Base-by-base conservation (phyloP, 1,140 invertebrate species). In the Calliphora vicina region DNA sequence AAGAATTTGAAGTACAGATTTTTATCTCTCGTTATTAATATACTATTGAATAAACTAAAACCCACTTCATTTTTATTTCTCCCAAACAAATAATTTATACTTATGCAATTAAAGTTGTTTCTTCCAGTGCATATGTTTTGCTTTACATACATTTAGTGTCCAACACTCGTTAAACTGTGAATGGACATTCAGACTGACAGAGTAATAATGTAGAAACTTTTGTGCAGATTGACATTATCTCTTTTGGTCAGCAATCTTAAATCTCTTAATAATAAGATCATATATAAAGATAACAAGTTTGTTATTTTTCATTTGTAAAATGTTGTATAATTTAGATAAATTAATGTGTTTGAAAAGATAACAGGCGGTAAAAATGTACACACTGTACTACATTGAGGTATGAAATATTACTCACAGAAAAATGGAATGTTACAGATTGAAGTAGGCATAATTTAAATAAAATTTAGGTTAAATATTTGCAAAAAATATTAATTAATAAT, bases 261-360 rank as follows among this genome's bases (percentile, higher is more conserved):
- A 78, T 78, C 74, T 78, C 74, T 78, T 78, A 78, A 78, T 78
- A 78, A 78, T 78, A 78, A 78, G 74, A 78, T 78, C 74, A 78
- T 23, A 43, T 45, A 25, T 23, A 43, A 43, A 43, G 74, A 78
- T 78, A 43, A 78, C 23, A 78, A 42, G 9, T 20, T 45, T 78
- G 74, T 78, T 78, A 20, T 42, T 43, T 74, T 73, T 73, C 20
- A 43, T 78, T 78, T 43, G 74, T 43, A 43, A 78, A 78, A 78
- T 78, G 74, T 78, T 78, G 42, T 43, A 78, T 78, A 78, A 78
- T 78, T 78, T 78, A 78, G 74, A 78, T 78, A 78, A 67, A 78
- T 78, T 43, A 78, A 78, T 76, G 73, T 35, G 73, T 29, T n/a
- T 57, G 50, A 57, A 57, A 57, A 57, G 50, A 57, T 57, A 57